Base-by-base conservation (phyloP, 2,113 vertebrate species). In the Corythoichthys haematopterus region DNA sequence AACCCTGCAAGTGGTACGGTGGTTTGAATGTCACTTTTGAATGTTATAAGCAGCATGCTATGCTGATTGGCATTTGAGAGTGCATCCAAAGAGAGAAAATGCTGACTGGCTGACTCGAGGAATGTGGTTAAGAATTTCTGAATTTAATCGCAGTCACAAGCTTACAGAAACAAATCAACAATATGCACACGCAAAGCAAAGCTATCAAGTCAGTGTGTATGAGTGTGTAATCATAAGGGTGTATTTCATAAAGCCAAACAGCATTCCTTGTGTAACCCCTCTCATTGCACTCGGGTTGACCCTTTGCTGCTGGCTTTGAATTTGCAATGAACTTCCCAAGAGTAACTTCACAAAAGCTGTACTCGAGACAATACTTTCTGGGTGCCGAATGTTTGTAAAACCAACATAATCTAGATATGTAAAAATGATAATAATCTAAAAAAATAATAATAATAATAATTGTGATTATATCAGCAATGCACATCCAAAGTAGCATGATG, bases 261-360 rank as follows among this genome's bases (percentile, higher is more conserved):
- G 36, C 56, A 36, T 66, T 72, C 66, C 65, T 63, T 52, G 66
- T 65, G 79, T 77, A 72, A 43, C 77, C 45, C 71, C 60, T 3
- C 15, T 6, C 13, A 78, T 69, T 56, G 75, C 65, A 80, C 82
- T 84, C 65, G 65, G 62, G 70, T 64, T 85, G 82, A 88, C 82
- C 80, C 82, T 76, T 81, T 61, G 71, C 79, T 79, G 72, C 74
- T 79, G 71, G 74, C 79, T 83, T 78, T 81, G 71, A 71, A 82
- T 78, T 82, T 87, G 58, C 78, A 77, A 81, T 84, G 76, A 82
- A 79, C 65, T 81, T 79, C 69, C 69, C 77, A 61, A 67, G 75
- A 82, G 79, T 65, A 81, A 76, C 71, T 75, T 74, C 70, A 74
- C 66, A 78, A 71, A 40, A 77, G 63, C 61, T 75, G 64, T 68